Base-by-base conservation (phyloP, 1,140 invertebrate genomes). In the Nephila pilipes region DNA sequence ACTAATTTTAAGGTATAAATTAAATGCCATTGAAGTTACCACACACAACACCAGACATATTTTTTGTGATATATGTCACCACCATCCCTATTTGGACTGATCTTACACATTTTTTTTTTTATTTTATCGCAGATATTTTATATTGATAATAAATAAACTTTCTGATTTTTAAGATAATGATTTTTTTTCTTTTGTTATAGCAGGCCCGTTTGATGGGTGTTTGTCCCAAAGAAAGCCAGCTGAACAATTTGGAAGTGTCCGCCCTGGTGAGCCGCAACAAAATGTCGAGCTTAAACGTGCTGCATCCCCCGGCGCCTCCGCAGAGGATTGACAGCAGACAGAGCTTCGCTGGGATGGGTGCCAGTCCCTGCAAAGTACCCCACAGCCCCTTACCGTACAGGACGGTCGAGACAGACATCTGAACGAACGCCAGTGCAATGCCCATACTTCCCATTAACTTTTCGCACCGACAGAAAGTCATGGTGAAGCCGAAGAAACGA, bases 181-280 rank as follows among this genome's bases (percentile, higher is more conserved):
- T n/a, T n/a, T 81, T 81, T 12, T 36, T 0, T 81, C n/a, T 85
- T 85, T 85, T 29, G 12, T 29, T 18, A 0, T 6, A 60, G 55
- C 85, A 87, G 85, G 85, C 85, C 58, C 85, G 85, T 32, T 14
- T 87, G 85, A 60, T 87, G 75, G 92, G 38, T 22, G n/a, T 87
- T 2, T 81, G 69, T 22, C 32, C 29, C 20, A 81, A 90, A 81
- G 94, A 94, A 58, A 94, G 94, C 32, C 94, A 94, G 54, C 54
- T 94, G 6, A 95, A 94, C 75, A 94, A 95, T 80, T 85, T 94
- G 36, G 94, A 95, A 85, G 93, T 94, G 36, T 94, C 94, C 18
- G 93, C 93, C 16, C 92, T 95, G 18, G 94, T 94, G 29, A 46
- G 81, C 36, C 90, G 38, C 18, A 94, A 93, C 58, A 94, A 94